Conservation (phyloP, 2,113 vertebrate genomes). For the Crocuta crocuta region DNA sequence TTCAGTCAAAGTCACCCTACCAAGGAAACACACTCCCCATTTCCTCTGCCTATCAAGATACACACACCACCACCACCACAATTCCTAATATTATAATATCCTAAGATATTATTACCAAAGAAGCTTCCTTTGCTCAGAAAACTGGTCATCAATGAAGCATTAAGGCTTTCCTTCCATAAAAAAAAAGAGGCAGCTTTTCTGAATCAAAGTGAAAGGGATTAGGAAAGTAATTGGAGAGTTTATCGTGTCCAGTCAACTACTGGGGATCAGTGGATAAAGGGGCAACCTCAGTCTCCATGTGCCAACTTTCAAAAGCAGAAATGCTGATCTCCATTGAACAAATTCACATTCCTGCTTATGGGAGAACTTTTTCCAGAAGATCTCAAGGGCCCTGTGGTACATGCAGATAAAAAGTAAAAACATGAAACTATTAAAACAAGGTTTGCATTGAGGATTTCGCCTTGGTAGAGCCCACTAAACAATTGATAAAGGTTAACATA, state of each 20-base stretch:
- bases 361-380: neutral
- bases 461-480: neutral
- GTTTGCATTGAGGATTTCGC: neutral
- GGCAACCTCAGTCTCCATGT: neutral
- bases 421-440: slow-evolving; percentile 32
- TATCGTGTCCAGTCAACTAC: neutral
- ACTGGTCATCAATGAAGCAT: neutral
- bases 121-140: slow-evolving; percentile 28
- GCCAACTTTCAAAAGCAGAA: neutral
- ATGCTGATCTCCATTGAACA: neutral
- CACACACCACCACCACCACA: neutral
- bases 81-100: neutral
- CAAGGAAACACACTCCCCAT: neutral
- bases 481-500: neutral
- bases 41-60: neutral
- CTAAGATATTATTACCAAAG: neutral
- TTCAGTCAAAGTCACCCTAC: slow-evolving; percentile 40
- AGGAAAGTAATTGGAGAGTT: neutral
- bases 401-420: slow-evolving; percentile 47
- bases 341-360: neutral
- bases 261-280: neutral
- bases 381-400: neutral
- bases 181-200: slow-evolving; percentile 43
- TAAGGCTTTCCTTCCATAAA: neutral
- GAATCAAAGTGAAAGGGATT: slow-evolving; percentile 26